A percentile compares a stretch with the other conserved stretches of the same genome.
phyloP scores from a whole-genome alignment of 1,140 invertebrate species.

The Euschistus heros region DNA sequence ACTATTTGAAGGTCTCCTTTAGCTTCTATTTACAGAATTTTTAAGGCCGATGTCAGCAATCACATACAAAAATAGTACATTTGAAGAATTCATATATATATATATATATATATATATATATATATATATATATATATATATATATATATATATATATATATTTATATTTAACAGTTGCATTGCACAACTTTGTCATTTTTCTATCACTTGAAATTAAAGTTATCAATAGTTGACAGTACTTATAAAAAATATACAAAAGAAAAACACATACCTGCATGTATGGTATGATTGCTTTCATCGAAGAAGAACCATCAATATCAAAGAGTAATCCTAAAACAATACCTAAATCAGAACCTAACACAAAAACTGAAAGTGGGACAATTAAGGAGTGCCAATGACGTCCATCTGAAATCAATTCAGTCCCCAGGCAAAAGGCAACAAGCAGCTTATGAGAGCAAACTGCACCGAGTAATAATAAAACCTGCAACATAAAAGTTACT shows the following conservation, averaged over 20 bases:
- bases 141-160: no score
- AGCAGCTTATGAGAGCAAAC: constrained; percentile 66
- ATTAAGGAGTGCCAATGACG: constrained; percentile 37
- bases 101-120: no score
- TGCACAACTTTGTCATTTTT: no score
- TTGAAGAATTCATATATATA: no score
- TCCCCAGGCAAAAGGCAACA: constrained; percentile 64
- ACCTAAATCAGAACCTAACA: constrained; percentile 51
- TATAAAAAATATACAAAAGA: not conserved
- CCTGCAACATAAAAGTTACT: constrained; percentile 36
- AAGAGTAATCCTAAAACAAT: constrained; percentile 48
- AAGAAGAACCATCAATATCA: not conserved
- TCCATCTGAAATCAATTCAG: constrained; percentile 47
- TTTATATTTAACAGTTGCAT: no score
- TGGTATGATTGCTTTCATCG: constrained; percentile 34
- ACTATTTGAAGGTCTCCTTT: no score
- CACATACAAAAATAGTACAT: no score
- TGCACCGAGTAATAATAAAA: constrained; percentile 55
- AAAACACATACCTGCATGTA: constrained; percentile 44
- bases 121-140: no score
- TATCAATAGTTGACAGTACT: not conserved
- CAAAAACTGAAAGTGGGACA: constrained; percentile 49
- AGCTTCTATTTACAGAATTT: no score
- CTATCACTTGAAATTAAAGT: no score
- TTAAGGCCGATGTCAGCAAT: no score